Percentiles rank a stretch among this genome's conserved stretches.
phyloP scores from a whole-genome alignment of 2,888 invertebrate species.

The Nephrotoma appendiculata region DNA sequence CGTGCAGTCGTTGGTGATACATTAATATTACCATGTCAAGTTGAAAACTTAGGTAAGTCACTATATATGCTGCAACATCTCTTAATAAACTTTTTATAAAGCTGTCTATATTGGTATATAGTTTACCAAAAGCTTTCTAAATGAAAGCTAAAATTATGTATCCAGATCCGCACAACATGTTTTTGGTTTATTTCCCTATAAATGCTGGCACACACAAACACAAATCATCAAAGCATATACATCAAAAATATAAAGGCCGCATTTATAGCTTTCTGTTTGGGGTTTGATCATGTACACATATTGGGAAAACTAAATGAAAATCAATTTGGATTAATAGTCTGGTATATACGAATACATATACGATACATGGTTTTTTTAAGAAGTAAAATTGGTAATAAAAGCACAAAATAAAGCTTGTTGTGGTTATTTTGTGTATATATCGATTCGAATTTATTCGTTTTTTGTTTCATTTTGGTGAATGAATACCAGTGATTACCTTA shows the following conservation, averaged over 20 bases:
- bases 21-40: conserved; percentile 63
- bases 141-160: too few relatives aligned
- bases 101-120: too few relatives aligned
- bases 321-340: background rate
- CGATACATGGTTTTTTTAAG: background rate
- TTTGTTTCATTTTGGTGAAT: background rate
- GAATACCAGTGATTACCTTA: background rate
- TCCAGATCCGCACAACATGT: too few relatives aligned
- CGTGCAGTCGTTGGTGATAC: conserved; percentile 65
- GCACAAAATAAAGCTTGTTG: background rate
- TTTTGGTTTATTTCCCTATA: too few relatives aligned
- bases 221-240: background rate
- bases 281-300: background rate
- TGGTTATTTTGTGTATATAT: background rate
- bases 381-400: background rate
- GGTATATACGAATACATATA: background rate
- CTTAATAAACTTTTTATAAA: too few relatives aligned
- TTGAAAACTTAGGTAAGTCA: conserved; percentile 60
- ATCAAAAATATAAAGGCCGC: background rate
- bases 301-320: background rate
- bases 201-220: background rate
- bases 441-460: background rate
- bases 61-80: background rate
- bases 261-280: background rate
- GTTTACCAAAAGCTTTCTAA: too few relatives aligned